Evolutionary conservation across 2,797 vertebrate species (phyloP), one percentile per base, ranked within the genome.

Genomic region (Oophaga sylvatica): DNA sequence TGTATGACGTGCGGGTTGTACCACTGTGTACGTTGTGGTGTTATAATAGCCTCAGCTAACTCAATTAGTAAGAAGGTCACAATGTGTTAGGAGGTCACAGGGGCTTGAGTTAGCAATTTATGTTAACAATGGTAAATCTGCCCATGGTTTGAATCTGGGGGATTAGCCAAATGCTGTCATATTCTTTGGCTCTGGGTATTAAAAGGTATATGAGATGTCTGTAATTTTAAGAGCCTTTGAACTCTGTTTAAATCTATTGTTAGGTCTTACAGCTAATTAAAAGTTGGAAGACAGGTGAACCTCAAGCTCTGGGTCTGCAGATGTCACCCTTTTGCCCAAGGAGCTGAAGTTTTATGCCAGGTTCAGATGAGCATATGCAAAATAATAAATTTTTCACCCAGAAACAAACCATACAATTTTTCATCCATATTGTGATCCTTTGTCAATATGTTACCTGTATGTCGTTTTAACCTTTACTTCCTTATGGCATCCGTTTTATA

Each of bases 191-290:
- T 26, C 11, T 26, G 68, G 16, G 35, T 35, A 70, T 70, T 70
- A 35, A 16, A 70, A 19, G 68, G 68, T 71, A 71, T 71, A 35
- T 71, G 68, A 71, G 68, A 71, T 17, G 68, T 29, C 68, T 71
- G 68, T 71, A 71, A 71, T 71, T 71, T 71, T 16, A 71, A 71
- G 68, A 71, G 31, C 68, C 68, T 29, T 71, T 35, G 31, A 71
- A 35, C 31, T 41, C 31, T 71, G 17, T 31, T 71, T 71, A 35
- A 71, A 4, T 7, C 68, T 71, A 35, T 71, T 71, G 68, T 71
- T 71, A 41, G 16, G 68, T 41, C 31, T 71, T 41, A 35, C 16
- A 71, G 68, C 31, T 71, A 71, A 71, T 71, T 71, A 70, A 70
- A 35, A 16, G 2, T 31, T 4, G 17, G 68, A 16, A 71, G 31